Evolutionary conservation across 1,140 invertebrate species (phyloP), one percentile per base, ranked within the genome.

Genomic region (Drosophila suzukii): DNA sequence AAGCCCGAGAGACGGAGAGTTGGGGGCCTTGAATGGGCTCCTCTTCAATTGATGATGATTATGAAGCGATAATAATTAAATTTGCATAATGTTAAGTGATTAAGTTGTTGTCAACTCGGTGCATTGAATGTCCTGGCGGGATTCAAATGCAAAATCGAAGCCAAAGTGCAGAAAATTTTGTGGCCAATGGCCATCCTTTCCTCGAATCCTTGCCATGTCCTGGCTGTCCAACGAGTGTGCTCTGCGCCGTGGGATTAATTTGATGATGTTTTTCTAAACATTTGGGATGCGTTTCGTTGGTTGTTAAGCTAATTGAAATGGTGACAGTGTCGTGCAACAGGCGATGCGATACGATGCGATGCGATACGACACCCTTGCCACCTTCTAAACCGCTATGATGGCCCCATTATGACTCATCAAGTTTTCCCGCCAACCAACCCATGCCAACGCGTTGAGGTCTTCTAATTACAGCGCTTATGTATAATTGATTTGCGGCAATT

Each of bases 401-500:
- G 43, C 71, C 65, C 63, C 50, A 65, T 65, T 75, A 75, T 75
- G 72, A 75, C 50, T 63, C 72, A 74, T 56, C 50, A 74, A 47
- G 20, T 60, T 62, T 54, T 30, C 34, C 38, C 38, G 12, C 12
- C 4, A 46, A 15, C 30, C 39, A 6, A 27, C 41, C 6, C 17
- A 38, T 8, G 41, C 27, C 59, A 11, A 17, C 60, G 47, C 47
- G 51, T 70, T 88, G 84, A 83, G 83, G 83, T 89, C 80, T 73
- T 83, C 83, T 88, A 88, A 88, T 88, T 88, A 89, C 83, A 74
- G 46, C 77, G 83, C 84, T 88, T 88, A 88, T 88, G 81, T 88
- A 83, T 88, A 88, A 88, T 88, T 88, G 83, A 88, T 89, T 89
- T 88, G 83, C 76, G 83, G 83, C 83, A 88, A 88, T 88, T 88